Evolutionary conservation across 2,113 vertebrate genomes (phyloP), one percentile per base, ranked within the genome.

Genomic region (Scomber colias): DNA sequence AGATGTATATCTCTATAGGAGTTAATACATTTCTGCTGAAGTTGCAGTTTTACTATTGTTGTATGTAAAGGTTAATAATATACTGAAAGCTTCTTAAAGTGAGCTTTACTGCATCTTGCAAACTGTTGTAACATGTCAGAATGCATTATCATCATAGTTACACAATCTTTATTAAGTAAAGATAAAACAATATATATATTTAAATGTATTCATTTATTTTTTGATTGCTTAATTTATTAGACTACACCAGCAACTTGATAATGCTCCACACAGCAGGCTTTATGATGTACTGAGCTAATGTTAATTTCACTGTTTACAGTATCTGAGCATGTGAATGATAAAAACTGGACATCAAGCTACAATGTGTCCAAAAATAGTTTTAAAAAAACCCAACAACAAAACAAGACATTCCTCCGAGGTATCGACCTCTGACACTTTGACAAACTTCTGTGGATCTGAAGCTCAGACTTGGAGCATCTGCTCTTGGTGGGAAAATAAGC

Each of bases 351-450:
- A 35, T 14, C 51, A 7, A 56, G 63, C 62, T 49, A n/a, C 15
- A 30, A 75, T 71, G 31, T 67, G 50, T 79, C 66, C 17, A 57
- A 27, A 62, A 72, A 74, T 27, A 49, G 63, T 66, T 17, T 48
- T 31, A 35, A 35, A 35, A 35, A 35, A 35, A 35, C 21, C 21
- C 4, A 35, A 7, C 4, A 35, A 35, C 24, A 40, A 40, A 71
- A 51, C 53, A 51, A 82, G 64, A 64, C 64, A 67, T 86, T 77
- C 76, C 88, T 86, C 82, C 4, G 72, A 80, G 71, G 85, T 83
- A 66, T 85, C 71, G 85, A 82, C 79, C 86, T 50, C 56, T 72
- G 85, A 90, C 89, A 81, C 74, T 62, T 81, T 87, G 89, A 88
- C 73, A 77, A 86, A 92, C 87, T 79, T 87, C 67, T 87, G 68